Percentiles rank a stretch among this genome's conserved stretches.
These are phyloP conservation scores for Aphrophora alni DNA, from an alignment of 2,888 invertebrate genomes.

Conservation along the genomic window DNA sequence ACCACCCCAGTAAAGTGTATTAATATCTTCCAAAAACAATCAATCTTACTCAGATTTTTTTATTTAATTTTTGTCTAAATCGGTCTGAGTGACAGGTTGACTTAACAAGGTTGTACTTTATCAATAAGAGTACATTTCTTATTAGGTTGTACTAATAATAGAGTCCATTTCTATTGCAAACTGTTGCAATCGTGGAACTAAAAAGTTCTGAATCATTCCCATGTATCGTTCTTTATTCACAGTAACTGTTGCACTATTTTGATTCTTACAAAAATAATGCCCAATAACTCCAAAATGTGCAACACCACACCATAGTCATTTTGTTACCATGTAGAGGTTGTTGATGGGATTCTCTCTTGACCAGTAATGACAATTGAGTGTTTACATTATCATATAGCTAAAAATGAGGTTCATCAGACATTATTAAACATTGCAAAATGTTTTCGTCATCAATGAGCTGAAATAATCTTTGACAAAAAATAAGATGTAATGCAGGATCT, in stretches of 20 bases:
- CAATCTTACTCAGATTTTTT: too few species aligned
- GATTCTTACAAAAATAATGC: not conserved
- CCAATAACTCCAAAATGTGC: not conserved
- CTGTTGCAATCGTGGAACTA: too few species aligned
- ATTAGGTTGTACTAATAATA: too few species aligned
- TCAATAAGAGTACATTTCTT: too few species aligned
- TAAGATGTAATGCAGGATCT: not conserved
- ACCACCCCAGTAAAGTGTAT: too few species aligned
- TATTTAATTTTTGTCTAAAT: too few species aligned
- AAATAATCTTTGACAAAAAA: not conserved
- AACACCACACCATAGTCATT: not conserved
- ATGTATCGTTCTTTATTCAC: constrained; percentile 3
- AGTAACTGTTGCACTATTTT: not conserved
- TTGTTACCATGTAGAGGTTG: not conserved
- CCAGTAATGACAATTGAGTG: constrained; percentile 14
- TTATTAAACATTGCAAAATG: not conserved
- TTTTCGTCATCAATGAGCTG: not conserved
- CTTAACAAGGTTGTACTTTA: too few species aligned
- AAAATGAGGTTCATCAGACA: constrained; percentile 4
- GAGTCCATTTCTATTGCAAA: too few species aligned
- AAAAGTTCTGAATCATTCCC: not conserved
- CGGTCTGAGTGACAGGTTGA: too few species aligned
- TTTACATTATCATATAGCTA: not conserved
- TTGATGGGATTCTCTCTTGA: constrained; percentile 4
- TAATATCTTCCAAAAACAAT: too few species aligned